phyloP scores from a whole-genome alignment of 2,888 invertebrate species.

The Rhamnusium bicolor region DNA sequence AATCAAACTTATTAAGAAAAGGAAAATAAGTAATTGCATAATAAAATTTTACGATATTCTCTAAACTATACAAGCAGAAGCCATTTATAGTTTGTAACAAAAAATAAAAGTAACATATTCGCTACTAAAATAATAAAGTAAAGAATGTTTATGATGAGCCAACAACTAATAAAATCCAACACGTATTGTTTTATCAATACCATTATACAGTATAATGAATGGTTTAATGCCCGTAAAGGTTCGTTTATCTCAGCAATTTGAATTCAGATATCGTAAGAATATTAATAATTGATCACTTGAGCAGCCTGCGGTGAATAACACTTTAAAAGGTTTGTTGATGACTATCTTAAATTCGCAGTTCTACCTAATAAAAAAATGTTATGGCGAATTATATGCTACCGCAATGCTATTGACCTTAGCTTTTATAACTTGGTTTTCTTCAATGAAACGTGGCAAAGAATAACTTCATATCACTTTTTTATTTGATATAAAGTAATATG shows the following conservation, averaged over 20 bases:
- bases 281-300: slow-evolving; percentile 24
- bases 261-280: slow-evolving; percentile 23
- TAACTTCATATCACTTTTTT: neutral
- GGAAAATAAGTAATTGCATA: too few species aligned
- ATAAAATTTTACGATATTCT: too few species aligned
- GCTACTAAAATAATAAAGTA: neutral
- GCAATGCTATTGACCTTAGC: slow-evolving; percentile 26
- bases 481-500: neutral
- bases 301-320: slow-evolving; percentile 20
- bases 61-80: too few species aligned
- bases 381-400: neutral
- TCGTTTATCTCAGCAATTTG: slow-evolving; percentile 18
- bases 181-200: neutral
- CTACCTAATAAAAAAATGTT: slow-evolving; percentile 6
- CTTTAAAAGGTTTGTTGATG: neutral
- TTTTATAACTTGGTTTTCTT: neutral
- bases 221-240: slow-evolving; percentile 2
- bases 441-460: neutral
- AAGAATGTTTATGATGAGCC: neutral
- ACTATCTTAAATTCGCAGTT: neutral
- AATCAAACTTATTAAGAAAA: too few species aligned
- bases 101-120: neutral
- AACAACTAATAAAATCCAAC: neutral
- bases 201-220: slow-evolving; percentile 6
- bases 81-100: too few species aligned